Percentiles rank a stretch among this genome's conserved stretches.
Conservation (phyloP, 2,113 vertebrate genomes). For the Himantopus leucocephalus region DNA sequence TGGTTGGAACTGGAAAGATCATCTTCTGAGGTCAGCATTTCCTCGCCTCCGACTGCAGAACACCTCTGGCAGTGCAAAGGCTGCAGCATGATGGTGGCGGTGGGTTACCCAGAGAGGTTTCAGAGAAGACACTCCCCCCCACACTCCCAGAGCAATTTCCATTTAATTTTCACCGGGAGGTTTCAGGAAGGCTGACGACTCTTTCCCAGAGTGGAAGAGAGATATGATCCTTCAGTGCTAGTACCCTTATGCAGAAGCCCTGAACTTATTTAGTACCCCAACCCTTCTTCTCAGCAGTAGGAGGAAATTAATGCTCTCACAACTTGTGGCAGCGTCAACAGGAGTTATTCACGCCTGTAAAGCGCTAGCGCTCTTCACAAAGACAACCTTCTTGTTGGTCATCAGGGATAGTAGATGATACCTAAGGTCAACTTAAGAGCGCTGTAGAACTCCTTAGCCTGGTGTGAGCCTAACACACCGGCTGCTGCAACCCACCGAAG, state of each 20-base stretch:
- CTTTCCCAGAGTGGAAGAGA: too few relatives aligned
- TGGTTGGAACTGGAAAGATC: background rate
- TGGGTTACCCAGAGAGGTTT: background rate
- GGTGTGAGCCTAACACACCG: rapidly evolving
- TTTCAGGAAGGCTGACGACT: background rate
- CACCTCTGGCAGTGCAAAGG: background rate
- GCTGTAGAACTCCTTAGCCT: background rate
- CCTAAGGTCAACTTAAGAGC: background rate
- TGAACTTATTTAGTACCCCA: too few relatives aligned
- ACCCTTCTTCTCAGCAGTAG: background rate
- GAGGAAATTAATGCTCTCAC: background rate
- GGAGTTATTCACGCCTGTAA: background rate
- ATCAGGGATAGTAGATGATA: too few relatives aligned
- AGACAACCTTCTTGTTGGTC: background rate
- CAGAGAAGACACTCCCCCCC: background rate
- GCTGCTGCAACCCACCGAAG: background rate
- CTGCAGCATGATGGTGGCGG: rapidly evolving
- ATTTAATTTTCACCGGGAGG: background rate
- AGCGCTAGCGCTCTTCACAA: background rate
- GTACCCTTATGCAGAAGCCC: background rate
- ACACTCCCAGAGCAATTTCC: background rate
- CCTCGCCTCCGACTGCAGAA: background rate
- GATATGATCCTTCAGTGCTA: background rate
- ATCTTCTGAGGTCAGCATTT: background rate
- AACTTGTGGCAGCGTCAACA: rapidly evolving